phyloP scores from a whole-genome alignment of 2,888 invertebrate species.

The Philonicus albiceps region DNA sequence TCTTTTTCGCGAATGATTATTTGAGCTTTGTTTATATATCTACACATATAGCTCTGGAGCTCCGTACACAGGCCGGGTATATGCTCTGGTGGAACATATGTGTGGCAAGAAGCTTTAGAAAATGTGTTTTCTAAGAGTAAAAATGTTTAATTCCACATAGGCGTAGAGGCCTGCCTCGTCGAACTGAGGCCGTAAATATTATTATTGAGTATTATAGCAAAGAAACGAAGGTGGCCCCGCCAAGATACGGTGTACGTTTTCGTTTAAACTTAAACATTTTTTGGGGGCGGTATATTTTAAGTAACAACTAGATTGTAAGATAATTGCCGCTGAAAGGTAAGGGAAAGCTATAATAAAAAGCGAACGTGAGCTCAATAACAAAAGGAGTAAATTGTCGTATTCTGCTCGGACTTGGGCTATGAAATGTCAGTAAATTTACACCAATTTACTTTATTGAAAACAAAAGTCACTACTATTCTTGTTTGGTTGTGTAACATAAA shows the following conservation, averaged over 20 bases:
- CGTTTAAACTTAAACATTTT: background rate
- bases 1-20: slow-evolving; percentile 39
- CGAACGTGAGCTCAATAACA: background rate
- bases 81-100: background rate
- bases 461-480: background rate
- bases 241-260: background rate
- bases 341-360: background rate
- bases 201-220: background rate
- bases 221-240: background rate
- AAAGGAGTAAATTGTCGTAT: background rate
- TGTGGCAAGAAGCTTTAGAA: slow-evolving; percentile 28
- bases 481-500: background rate
- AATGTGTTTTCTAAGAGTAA: slow-evolving; percentile 26
- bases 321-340: background rate
- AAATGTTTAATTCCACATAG: slow-evolving; percentile 24
- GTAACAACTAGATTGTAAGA: background rate
- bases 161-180: background rate
- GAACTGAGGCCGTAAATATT: background rate
- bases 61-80: slow-evolving; percentile 26
- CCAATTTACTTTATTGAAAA: background rate
- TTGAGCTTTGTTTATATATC: slow-evolving; percentile 39
- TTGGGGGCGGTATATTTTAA: background rate
- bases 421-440: background rate
- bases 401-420: background rate
- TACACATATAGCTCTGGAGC: slow-evolving; percentile 17